A percentile compares a stretch with the other conserved stretches of the same genome.
Evolutionary conservation across 2,113 vertebrate genomes (phyloP).

Genomic region (Polyodon spathula): DNA sequence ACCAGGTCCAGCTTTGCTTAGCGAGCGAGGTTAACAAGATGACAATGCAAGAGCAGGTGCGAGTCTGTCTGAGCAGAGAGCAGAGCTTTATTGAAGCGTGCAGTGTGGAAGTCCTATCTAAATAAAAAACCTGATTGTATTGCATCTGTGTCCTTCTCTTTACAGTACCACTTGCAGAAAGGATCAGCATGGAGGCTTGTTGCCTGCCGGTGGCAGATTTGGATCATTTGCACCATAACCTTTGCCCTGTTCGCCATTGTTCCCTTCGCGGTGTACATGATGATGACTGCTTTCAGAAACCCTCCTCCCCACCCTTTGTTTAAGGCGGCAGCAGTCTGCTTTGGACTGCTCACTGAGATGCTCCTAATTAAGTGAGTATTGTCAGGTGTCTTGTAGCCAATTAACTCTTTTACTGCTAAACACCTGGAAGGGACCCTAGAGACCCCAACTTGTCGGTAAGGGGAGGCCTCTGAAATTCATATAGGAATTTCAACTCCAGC

Average conservation of each 20-base stretch:
- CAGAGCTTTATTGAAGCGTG: too few species aligned
- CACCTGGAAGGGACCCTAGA: slow-evolving; percentile 38
- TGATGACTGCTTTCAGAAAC: slow-evolving; percentile 33
- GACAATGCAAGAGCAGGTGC: too few species aligned
- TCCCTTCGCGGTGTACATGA: slow-evolving; percentile 32
- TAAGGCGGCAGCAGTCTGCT: slow-evolving; percentile 38
- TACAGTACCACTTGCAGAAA: slow-evolving; percentile 47
- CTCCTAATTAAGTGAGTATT: slow-evolving; percentile 44
- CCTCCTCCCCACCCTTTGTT: slow-evolving; percentile 29
- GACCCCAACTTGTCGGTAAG: slow-evolving; percentile 33
- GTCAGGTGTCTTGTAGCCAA: slow-evolving; percentile 2
- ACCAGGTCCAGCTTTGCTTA: too few species aligned
- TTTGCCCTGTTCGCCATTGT: slow-evolving; percentile 25
- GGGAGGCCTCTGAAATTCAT: slow-evolving; percentile 26
- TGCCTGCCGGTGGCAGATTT: slow-evolving; percentile 36
- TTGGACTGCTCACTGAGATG: slow-evolving; percentile 28
- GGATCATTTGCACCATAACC: slow-evolving; percentile 10
- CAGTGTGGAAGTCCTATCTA: neutral
- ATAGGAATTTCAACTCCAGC: slow-evolving; percentile 42
- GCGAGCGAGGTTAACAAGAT: too few species aligned
- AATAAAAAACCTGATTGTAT: neutral
- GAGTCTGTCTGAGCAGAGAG: too few species aligned
- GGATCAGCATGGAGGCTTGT: slow-evolving; percentile 32
- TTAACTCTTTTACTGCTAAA: slow-evolving; percentile 5
- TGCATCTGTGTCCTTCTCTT: slow-evolving; percentile 3